phyloP scores from a whole-genome alignment of 2,888 invertebrate genomes.

The Xylocampa areola region DNA sequence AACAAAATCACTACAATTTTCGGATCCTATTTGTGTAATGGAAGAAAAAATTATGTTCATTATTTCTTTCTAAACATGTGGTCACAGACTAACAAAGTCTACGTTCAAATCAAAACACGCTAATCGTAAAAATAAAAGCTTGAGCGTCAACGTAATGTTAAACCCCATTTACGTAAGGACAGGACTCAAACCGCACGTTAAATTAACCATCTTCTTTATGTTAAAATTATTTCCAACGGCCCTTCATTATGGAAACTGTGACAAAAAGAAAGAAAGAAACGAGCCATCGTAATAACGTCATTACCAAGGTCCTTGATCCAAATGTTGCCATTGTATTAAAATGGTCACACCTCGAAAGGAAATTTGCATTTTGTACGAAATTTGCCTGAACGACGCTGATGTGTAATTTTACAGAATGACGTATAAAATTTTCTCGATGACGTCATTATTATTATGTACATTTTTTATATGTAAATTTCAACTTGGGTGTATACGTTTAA shows the following conservation, averaged over 20 bases:
- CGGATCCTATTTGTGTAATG: no score
- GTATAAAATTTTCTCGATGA: slow-evolving; percentile 56
- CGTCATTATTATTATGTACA: slow-evolving; percentile 56
- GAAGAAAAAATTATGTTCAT: no score
- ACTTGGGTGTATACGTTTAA: slow-evolving; percentile 45
- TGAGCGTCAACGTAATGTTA: slow-evolving; percentile 6
- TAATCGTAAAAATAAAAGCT: not conserved
- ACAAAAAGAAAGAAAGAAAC: slow-evolving; percentile 50
- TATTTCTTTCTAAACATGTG: no score
- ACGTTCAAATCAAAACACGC: not conserved
- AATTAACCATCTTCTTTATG: slow-evolving; percentile 51
- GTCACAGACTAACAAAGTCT: no score
- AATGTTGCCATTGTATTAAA: slow-evolving; percentile 67
- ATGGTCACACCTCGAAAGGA: slow-evolving; percentile 64
- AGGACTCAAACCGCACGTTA: slow-evolving; percentile 36
- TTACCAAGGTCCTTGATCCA: slow-evolving; percentile 65
- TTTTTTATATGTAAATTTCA: slow-evolving; percentile 58
- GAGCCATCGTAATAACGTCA: slow-evolving; percentile 55
- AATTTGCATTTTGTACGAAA: slow-evolving; percentile 66
- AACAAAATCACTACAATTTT: no score
- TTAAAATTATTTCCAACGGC: slow-evolving; percentile 48
- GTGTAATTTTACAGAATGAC: slow-evolving; percentile 56
- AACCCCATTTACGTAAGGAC: slow-evolving; percentile 28
- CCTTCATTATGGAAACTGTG: slow-evolving; percentile 44
- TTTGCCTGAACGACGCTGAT: slow-evolving; percentile 40